These are phyloP conservation scores for Saguinus midas DNA, from an alignment of 2,113 vertebrate genomes.

Conservation along the genomic window DNA sequence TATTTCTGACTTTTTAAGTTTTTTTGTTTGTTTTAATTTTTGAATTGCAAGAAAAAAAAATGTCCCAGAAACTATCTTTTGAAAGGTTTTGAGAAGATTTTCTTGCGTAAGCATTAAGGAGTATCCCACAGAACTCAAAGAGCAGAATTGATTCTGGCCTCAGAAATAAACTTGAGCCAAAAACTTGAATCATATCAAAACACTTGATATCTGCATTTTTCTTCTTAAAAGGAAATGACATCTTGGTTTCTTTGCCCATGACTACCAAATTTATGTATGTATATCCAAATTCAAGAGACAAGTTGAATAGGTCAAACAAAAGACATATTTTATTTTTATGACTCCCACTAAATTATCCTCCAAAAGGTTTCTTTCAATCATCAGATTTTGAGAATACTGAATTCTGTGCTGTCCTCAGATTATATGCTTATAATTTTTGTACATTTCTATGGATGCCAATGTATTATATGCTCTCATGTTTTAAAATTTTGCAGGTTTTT, in stretches of 20 bases:
- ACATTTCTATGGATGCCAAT: background rate
- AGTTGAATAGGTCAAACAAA: background rate
- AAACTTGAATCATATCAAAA: background rate
- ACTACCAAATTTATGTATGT: background rate
- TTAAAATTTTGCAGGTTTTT: background rate
- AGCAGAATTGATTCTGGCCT: background rate
- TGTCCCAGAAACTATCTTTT: background rate
- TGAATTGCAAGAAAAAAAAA: background rate
- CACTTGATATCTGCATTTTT: background rate
- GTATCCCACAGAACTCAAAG: background rate
- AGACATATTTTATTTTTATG: background rate
- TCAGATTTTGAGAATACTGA: background rate
- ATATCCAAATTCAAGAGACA: background rate
- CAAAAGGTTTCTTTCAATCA: background rate
- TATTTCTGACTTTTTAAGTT: background rate
- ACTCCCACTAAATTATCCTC: background rate
- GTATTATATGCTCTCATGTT: background rate
- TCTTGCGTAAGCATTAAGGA: background rate
- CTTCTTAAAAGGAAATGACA: background rate
- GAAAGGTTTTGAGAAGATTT: background rate
- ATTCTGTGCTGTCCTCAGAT: background rate
- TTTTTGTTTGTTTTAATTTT: background rate
- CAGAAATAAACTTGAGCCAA: background rate
- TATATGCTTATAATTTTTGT: background rate
- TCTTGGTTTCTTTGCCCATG: background rate